Conservation (phyloP, 2,113 vertebrate genomes). For the Peromyscus polionotus region DNA sequence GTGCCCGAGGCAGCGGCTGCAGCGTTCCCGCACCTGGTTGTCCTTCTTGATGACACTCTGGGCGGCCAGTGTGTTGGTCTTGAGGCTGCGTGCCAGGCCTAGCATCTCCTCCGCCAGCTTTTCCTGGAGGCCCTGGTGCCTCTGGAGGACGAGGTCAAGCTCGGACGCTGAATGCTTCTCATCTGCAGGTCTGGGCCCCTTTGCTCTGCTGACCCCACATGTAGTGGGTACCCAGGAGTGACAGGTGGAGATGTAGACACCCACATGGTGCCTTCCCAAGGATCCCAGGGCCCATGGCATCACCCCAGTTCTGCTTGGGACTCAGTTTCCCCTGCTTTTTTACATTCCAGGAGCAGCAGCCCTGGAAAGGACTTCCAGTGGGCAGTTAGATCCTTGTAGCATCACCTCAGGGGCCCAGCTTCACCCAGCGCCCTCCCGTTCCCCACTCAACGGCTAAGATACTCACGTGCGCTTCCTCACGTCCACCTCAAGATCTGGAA, state of each 20-base stretch:
- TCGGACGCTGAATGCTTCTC: constrained; percentile 94
- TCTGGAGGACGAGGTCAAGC: constrained; percentile 94
- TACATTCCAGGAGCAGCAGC: background rate
- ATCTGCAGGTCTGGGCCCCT: constrained; percentile 87
- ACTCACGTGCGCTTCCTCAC: constrained; percentile 76
- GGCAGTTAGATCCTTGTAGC: too few relatives aligned
- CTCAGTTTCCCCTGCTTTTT: background rate
- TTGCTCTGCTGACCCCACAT: background rate
- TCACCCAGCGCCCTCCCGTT: background rate
- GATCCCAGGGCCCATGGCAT: background rate
- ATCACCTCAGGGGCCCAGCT: background rate
- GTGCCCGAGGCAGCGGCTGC: background rate
- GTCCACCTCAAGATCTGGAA: constrained; percentile 40
- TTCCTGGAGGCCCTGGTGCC: constrained; percentile 96
- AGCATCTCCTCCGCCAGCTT: constrained; percentile 99
- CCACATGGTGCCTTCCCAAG: background rate
- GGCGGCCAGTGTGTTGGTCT: constrained; percentile 96
- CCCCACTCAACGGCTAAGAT: background rate
- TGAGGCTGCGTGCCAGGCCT: constrained; percentile 95
- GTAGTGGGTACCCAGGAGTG: background rate
- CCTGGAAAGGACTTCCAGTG: background rate
- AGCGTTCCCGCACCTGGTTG: constrained; percentile 92
- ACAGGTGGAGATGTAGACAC: background rate
- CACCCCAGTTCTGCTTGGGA: background rate
- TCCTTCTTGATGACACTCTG: constrained; percentile 99